Conservation (phyloP, 2,113 vertebrate genomes). For the Caranx melampygus region DNA sequence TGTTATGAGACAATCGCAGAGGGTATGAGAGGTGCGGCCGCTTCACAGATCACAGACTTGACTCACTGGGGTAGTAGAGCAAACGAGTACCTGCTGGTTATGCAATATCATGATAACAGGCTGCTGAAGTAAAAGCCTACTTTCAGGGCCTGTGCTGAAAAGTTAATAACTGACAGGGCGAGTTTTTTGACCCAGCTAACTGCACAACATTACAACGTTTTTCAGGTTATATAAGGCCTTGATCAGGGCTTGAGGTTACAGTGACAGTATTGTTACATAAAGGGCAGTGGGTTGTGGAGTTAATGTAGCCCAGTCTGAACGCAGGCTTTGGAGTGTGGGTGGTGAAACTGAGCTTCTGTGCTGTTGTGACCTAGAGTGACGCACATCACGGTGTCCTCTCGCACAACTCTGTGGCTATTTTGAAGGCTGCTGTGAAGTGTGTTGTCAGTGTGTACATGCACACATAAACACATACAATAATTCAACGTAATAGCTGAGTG, state of each 20-base stretch:
- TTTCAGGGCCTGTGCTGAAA: background rate
- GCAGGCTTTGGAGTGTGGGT: conserved; percentile 23
- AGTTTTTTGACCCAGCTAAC: background rate
- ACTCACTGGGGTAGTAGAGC: conserved; percentile 27
- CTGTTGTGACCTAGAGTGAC: conserved; percentile 48
- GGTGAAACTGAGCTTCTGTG: conserved; percentile 38
- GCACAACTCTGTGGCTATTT: conserved; percentile 55
- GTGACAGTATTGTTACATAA: conserved; percentile 60
- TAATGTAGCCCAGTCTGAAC: conserved; percentile 31
- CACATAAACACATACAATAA: background rate
- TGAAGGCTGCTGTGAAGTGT: conserved; percentile 50
- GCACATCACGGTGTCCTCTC: conserved; percentile 57
- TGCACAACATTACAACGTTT: background rate
- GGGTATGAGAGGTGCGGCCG: background rate
- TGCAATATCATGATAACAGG: conserved; percentile 19
- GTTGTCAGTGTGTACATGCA: conserved; percentile 15
- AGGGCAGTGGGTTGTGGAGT: conserved; percentile 49
- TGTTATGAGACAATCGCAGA: background rate
- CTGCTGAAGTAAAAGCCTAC: background rate
- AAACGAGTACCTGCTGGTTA: conserved; percentile 22
- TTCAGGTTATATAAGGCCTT: conserved; percentile 41
- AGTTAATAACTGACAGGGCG: conserved; percentile 24
- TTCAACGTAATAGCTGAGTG: conserved; percentile 37
- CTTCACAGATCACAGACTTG: conserved; percentile 8
- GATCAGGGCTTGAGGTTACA: background rate